Evolutionary conservation across 2,113 vertebrate genomes (phyloP).

Genomic region (Meleagris gallopavo): DNA sequence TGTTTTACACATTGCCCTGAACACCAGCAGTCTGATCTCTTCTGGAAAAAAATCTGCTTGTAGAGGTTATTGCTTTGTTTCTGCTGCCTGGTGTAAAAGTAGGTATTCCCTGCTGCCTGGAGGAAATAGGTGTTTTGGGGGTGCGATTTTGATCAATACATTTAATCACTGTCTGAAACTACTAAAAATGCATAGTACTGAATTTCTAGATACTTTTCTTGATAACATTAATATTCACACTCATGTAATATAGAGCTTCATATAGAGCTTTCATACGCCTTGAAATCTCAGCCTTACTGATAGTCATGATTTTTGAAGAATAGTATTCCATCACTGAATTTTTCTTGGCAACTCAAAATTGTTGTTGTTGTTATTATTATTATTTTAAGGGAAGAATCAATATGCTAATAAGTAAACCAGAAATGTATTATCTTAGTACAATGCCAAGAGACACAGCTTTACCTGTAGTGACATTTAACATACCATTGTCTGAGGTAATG

Average conservation of each 20-base stretch:
- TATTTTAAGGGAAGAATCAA: background rate
- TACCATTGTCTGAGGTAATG: fast-evolving
- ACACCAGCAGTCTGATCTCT: background rate
- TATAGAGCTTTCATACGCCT: background rate
- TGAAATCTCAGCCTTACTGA: background rate
- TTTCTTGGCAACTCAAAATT: background rate
- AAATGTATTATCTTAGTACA: background rate
- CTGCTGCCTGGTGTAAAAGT: background rate
- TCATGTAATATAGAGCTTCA: background rate
- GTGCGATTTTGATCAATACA: background rate
- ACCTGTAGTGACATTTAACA: background rate
- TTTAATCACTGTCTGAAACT: background rate
- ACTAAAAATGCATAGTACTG: background rate
- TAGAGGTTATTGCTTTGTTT: background rate
- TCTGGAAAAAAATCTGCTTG: background rate
- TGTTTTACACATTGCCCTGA: background rate
- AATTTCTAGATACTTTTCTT: background rate
- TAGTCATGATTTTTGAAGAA: background rate
- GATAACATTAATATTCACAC: background rate
- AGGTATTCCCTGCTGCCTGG: background rate
- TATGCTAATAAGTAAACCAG: background rate
- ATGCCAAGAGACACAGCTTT: background rate
- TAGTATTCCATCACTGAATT: background rate
- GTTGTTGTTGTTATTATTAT: background rate
- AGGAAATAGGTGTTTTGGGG: fast-evolving